Evolutionary conservation across 2,888 invertebrate genomes (phyloP), one percentile per base, ranked within the genome.

Genomic region (Nomada ruficornis): DNA sequence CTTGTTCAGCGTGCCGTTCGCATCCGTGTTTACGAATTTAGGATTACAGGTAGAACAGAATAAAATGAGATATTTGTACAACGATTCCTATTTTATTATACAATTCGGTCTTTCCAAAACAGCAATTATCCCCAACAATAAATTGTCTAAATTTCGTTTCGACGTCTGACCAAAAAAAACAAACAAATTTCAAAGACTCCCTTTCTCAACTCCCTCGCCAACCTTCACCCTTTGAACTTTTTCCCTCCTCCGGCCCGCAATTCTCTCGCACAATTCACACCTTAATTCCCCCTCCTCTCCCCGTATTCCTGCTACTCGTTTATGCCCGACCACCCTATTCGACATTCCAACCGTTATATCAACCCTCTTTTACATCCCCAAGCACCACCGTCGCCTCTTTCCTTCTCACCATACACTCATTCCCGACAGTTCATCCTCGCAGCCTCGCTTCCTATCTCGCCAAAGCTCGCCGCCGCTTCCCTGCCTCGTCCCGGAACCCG

Each of bases 371-470:
- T 52, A 36, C 60, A 57, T 54, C 65, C 57, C 15, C n/a, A 44
- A 26, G 36, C 55, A 15, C 18, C n/a, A 36, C 47, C 50, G 13
- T 9, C 26, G 20, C 20, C 23, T n/a, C 52, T 29, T 13, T 42
- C 18, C 23, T 20, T 26, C 29, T 15, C 29, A 1, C 13, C 47
- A 3, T 47, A 3, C 47, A 13, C 15, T 1, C n/a, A 2, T 15
- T 57, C 50, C 18, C 42, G 13, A 13, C 50, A 7, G 36, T 36
- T 36, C 36, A 36, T 36, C 36, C 7, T 36, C 36, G 36, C 36
- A 36, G 36, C 15, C 20, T 26, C 20, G 13, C 62, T 65, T 23
- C 72, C 65, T 77, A 72, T 65, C 64, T 71, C 18, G 29, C 60
- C n/a, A 4, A n/a, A 47, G 47, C 44, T n/a, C 42, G 36, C 18